Base-by-base conservation (phyloP, 1,140 invertebrate species). In the Orussus abietinus region DNA sequence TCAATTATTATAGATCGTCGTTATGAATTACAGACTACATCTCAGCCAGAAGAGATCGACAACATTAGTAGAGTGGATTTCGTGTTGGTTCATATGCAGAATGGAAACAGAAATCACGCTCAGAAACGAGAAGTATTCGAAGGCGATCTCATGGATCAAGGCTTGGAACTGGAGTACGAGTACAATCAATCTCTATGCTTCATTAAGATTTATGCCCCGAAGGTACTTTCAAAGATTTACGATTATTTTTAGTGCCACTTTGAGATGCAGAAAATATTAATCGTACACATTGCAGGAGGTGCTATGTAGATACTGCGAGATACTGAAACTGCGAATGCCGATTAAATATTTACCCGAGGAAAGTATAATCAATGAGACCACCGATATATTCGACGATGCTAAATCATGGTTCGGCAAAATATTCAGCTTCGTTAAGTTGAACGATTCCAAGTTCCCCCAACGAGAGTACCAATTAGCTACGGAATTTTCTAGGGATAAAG, bases 311-410 rank as follows among this genome's bases (percentile, higher is more conserved):
- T 93, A 92, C 70, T 84, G 86, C 36, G 92, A 95, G 72, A 81
- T 94, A 36, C 75, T 93, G 46, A 91, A 90, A 69, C 77, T 96
- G 29, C 82, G 90, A 68, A 85, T 95, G 82, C 92, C 92, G 28
- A 84, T 96, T 51, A 89, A 85, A 74, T 73, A 82, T 65, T 79
- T 86, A 53, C 44, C 57, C 2, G 35, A 57, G 34, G 50, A 66
- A 36, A 42, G 18, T 33, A 20, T 41, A 10, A 32, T 18, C 6
- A 52, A 52, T 25, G 46, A 59, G 15, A 48, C 53, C 15, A 49
- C 29, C 5, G 62, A 66, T 38, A 38, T 68, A 26, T 62, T 68
- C 22, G 47, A 64, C 29, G 70, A 71, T 50, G 66, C 69, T 3
- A 57, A 55, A 39, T 67, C 67, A n/a, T 64, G 66, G 55, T 60